Base-by-base conservation (phyloP, 2,113 vertebrate species). In the Aegithalos caudatus region DNA sequence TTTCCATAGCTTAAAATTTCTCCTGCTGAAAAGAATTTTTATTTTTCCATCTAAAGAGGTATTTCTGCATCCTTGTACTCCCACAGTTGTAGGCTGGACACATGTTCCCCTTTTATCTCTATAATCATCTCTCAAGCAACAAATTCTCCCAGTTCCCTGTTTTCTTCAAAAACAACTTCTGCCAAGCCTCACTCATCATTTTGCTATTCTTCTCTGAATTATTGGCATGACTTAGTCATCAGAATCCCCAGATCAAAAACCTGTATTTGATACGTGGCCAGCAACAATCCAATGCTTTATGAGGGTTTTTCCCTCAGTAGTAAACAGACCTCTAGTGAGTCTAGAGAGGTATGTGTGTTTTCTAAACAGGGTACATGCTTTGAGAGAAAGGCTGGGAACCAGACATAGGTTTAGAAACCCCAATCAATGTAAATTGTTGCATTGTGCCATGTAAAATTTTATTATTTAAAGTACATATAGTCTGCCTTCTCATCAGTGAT, bases 331-430 rank as follows among this genome's bases (percentile, higher is more conserved):
- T 67, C 20, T 28, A 31, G 29, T n/a, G 44, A 86, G 15, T n/a
- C 5, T 16, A 57, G 38, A 74, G 35, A 48, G 10, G 19, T 8
- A 37, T 40, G 3, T 33, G 11, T 85, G 37, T 45, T 57, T 78
- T 58, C 57, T 67, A 54, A 93, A 37, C 16, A 54, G 50, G 78
- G 4, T 9, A 51, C 3, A 4, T 0, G 0, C 9, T 47, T 42
- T 69, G 53, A 74, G 25, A 82, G 48, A 45, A 81, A 78, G 21
- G 6, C 9, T 66, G 57, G 80, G 37, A 89, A 44, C 6, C 17
- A 86, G 12, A 7, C 14, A 9, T 1, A 14, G 23, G 9, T 83
- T 83, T 86, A 65, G 31, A 73, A 92, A 77, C 23, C 22, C 12
- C 5, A 24, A 8, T 27, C 28, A 69, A 23, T 14, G 4, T 35